phyloP scores from a whole-genome alignment of 2,888 invertebrate genomes.

The Eutolmus rufibarbis region DNA sequence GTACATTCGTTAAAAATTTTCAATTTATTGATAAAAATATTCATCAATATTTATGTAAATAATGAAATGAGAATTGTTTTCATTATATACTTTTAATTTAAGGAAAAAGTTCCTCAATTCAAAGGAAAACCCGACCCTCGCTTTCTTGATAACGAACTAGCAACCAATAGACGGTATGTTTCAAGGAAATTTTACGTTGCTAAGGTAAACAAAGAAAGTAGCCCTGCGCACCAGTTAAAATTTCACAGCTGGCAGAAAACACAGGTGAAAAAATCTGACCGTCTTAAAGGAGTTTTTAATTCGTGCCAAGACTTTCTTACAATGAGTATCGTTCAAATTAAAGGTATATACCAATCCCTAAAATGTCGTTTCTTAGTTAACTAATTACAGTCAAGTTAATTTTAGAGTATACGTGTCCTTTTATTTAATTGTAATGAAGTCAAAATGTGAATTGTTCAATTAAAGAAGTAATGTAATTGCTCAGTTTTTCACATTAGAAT shows the following conservation, averaged over 20 bases:
- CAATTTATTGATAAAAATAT: neutral
- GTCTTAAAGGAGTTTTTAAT: neutral
- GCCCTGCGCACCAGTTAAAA: neutral
- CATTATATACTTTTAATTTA: neutral
- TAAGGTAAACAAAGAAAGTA: neutral
- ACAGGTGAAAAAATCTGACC: neutral
- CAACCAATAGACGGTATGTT: neutral
- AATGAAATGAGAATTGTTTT: neutral
- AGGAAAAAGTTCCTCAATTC: neutral
- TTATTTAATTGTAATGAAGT: neutral
- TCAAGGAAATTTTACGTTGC: neutral
- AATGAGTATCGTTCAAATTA: neutral
- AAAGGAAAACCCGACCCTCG: neutral
- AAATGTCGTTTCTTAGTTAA: neutral
- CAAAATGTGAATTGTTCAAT: neutral
- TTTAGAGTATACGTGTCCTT: neutral
- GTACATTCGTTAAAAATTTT: too few relatives aligned
- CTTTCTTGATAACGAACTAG: neutral
- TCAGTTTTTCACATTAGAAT: neutral
- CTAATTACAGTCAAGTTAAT: neutral
- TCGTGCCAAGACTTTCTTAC: neutral
- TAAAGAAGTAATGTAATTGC: neutral
- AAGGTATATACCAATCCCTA: neutral
- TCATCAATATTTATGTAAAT: neutral
- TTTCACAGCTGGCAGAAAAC: neutral